Conservation (phyloP, 2,888 invertebrate species). For the Alcis repandata region DNA sequence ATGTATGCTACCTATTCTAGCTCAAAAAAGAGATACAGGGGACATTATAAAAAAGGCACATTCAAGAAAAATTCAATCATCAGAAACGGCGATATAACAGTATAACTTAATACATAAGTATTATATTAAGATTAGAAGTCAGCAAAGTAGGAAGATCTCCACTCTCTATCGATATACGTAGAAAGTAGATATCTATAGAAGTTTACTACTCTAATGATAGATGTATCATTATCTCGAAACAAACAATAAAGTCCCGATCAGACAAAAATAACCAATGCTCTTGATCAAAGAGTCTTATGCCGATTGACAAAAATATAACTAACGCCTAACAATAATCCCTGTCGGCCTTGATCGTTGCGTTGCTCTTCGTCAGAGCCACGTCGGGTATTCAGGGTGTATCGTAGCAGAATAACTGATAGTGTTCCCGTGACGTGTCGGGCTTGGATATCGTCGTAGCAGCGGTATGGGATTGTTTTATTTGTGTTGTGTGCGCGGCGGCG, state of each 20-base stretch:
- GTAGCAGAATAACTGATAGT: slow-evolving; percentile 33
- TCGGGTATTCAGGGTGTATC: slow-evolving; percentile 15
- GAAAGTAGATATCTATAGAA: neutral
- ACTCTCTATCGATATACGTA: too few species aligned
- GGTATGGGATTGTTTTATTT: slow-evolving; percentile 51
- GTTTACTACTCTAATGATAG: neutral
- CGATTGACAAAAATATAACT: slow-evolving; percentile 30
- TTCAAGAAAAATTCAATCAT: too few species aligned
- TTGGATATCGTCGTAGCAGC: slow-evolving; percentile 10
- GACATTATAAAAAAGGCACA: too few species aligned
- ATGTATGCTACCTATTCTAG: too few species aligned
- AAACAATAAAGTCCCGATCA: neutral
- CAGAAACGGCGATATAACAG: too few species aligned
- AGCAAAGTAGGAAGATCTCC: too few species aligned
- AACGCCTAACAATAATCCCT: slow-evolving; percentile 25
- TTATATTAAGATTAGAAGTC: too few species aligned
- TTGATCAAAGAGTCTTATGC: slow-evolving; percentile 21
- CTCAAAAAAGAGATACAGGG: too few species aligned
- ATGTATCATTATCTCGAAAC: neutral
- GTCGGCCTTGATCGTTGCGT: slow-evolving; percentile 39
- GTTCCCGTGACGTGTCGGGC: slow-evolving; percentile 48
- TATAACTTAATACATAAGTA: too few species aligned
- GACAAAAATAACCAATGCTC: slow-evolving; percentile 17
- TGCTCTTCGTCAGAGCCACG: slow-evolving; percentile 26
- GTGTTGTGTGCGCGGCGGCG: slow-evolving; percentile 60